Evolutionary conservation across 2,113 vertebrate species (phyloP).

Genomic region (Garra rufa): DNA sequence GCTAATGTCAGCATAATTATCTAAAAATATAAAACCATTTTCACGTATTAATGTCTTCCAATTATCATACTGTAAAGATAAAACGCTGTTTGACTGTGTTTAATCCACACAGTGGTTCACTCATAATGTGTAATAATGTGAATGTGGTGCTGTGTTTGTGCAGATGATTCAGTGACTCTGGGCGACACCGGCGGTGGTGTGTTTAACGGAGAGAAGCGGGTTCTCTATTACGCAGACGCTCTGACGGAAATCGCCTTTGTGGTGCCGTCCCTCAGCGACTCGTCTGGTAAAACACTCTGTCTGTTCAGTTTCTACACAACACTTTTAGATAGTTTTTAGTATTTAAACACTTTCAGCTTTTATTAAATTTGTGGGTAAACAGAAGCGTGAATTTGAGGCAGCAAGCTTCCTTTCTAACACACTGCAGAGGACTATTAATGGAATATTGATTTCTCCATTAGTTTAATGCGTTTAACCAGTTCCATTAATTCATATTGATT

Average conservation of each 20-base stretch:
- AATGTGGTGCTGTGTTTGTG: conserved; percentile 31
- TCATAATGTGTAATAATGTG: too few species aligned
- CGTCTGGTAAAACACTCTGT: conserved; percentile 76
- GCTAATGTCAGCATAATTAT: not conserved
- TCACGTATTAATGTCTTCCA: not conserved
- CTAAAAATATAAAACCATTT: not conserved
- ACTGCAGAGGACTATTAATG: not conserved
- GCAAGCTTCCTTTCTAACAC: not conserved
- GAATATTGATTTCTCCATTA: not conserved
- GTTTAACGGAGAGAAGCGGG: conserved; percentile 88
- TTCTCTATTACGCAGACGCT: conserved; percentile 88
- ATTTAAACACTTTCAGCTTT: not conserved
- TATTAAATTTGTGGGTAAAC: conserved; percentile 17
- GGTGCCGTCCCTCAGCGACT: conserved; percentile 83
- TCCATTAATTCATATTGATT: not conserved
- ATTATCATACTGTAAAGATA: not conserved
- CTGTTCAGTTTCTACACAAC: not conserved
- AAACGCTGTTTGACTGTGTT: not conserved
- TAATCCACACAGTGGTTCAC: too few species aligned
- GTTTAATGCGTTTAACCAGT: not conserved
- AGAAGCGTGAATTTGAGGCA: not conserved
- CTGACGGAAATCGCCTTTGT: conserved; percentile 91
- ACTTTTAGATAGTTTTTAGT: not conserved
- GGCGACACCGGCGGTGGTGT: conserved; percentile 84
- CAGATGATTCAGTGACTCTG: conserved; percentile 78